A percentile compares a stretch with the other conserved stretches of the same genome.
Evolutionary conservation across 2,888 invertebrate genomes (phyloP).

Genomic region (Andrena marginata): DNA sequence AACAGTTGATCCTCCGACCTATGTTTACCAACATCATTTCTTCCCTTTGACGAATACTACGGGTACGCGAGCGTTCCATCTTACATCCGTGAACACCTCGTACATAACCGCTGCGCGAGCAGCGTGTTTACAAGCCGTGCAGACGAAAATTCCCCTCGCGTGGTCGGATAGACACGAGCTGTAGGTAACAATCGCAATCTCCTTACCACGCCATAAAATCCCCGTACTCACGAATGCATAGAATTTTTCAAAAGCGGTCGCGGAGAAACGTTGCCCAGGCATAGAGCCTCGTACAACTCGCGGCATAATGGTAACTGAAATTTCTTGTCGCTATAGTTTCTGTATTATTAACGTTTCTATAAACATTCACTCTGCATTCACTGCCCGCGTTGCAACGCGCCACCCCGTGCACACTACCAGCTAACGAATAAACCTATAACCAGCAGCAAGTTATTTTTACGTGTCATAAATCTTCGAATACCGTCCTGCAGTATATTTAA

Average conservation of each 20-base stretch:
- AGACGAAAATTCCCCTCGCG: slow-evolving; percentile 26
- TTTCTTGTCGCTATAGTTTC: slow-evolving; percentile 26
- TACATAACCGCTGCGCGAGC: neutral
- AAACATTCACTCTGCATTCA: slow-evolving; percentile 1
- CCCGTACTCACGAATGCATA: slow-evolving; percentile 65
- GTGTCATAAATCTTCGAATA: neutral
- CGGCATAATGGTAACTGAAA: slow-evolving; percentile 21
- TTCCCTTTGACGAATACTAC: neutral
- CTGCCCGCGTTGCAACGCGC: neutral
- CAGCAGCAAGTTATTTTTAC: neutral
- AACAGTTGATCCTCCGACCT: neutral
- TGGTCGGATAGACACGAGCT: slow-evolving; percentile 32
- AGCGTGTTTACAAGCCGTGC: neutral
- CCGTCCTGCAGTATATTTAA: neutral
- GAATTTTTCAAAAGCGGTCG: slow-evolving; percentile 67
- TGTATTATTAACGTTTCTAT: slow-evolving; percentile 2
- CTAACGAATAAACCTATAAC: neutral
- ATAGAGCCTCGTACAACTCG: slow-evolving; percentile 25
- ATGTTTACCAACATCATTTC: neutral
- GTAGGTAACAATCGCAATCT: slow-evolving; percentile 33
- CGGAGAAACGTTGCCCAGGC: slow-evolving; percentile 15
- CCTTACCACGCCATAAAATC: slow-evolving; percentile 29
- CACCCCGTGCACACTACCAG: neutral
- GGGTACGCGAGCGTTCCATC: neutral
- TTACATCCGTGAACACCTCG: neutral